Base-by-base conservation (phyloP, 2,888 invertebrate species). In the Eumerus sabulonum region DNA sequence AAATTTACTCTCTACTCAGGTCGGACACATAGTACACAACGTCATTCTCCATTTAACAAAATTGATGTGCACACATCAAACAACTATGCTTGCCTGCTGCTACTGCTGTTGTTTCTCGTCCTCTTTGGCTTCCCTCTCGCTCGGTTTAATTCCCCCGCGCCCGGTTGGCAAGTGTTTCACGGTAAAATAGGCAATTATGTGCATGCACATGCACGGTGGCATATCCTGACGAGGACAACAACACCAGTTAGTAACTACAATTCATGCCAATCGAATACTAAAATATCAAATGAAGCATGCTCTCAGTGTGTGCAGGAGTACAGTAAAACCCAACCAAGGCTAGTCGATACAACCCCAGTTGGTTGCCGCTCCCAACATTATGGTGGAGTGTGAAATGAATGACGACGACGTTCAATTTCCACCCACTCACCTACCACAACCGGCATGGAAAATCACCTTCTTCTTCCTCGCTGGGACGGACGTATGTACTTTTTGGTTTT, bases 151-250 rank as follows among this genome's bases (percentile, higher is more conserved):
- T n/a, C n/a, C n/a, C n/a, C n/a, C n/a, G n/a, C n/a, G n/a, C n/a
- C n/a, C 16, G 40, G 36, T n/a, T n/a, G n/a, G n/a, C n/a, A n/a
- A n/a, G n/a, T n/a, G n/a, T n/a, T n/a, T n/a, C n/a, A n/a, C n/a
- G n/a, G 63, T 57, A 63, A 70, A 70, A 62, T 63, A 57, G 71
- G 71, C 71, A 71, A 71, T 71, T 71, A 71, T 71, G 71, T 71
- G 63, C 71, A 71, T 71, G 63, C 57, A 63, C 63, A 70, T 70
- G 68, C 51, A 70, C 14, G 35, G 54, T 47, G 56, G 47, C n/a
- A 40, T 54, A 35, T 70, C 60, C 54, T 70, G 44, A 19, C 59
- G 44, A 44, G 13, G 14, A 59, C 19, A 19, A 54, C n/a, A 35
- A 53, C 17, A 40, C 50, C 19, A 47, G 19, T 9, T 7, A 47